Evolutionary conservation across 2,113 vertebrate genomes (phyloP).

Genomic region (Cricetomys ansorgei): DNA sequence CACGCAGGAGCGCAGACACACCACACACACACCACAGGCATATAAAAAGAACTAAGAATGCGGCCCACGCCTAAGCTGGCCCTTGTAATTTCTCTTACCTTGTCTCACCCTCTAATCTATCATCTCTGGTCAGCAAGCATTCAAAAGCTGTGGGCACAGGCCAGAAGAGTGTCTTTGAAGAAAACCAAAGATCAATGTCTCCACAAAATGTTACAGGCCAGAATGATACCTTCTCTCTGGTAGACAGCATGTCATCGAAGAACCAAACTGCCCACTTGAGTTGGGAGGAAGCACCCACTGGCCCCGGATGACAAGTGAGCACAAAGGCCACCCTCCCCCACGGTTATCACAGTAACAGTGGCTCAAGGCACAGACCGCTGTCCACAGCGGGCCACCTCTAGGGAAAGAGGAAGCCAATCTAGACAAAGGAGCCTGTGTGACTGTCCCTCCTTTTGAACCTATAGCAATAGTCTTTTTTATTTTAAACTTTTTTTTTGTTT

Average conservation of each 20-base stretch:
- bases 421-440: neutral
- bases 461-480: neutral
- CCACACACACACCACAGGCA: neutral
- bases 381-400: too few species aligned
- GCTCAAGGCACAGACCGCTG: neutral
- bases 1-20: rapidly evolving
- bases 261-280: neutral
- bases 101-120: neutral
- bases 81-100: neutral
- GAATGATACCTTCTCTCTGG: neutral
- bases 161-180: conserved; percentile 1
- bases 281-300: neutral
- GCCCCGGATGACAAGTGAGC: neutral
- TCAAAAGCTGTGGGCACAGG: neutral
- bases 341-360: neutral
- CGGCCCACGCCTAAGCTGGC: neutral
- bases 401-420: neutral
- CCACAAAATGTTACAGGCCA: neutral
- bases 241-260: neutral
- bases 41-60: neutral
- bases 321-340: neutral
- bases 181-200: conserved; percentile 19
- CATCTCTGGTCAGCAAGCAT: neutral
- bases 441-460: neutral
- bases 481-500: neutral